These are phyloP conservation scores for Musca domestica DNA, from an alignment of 1,140 invertebrate genomes.

Conservation along the genomic window DNA sequence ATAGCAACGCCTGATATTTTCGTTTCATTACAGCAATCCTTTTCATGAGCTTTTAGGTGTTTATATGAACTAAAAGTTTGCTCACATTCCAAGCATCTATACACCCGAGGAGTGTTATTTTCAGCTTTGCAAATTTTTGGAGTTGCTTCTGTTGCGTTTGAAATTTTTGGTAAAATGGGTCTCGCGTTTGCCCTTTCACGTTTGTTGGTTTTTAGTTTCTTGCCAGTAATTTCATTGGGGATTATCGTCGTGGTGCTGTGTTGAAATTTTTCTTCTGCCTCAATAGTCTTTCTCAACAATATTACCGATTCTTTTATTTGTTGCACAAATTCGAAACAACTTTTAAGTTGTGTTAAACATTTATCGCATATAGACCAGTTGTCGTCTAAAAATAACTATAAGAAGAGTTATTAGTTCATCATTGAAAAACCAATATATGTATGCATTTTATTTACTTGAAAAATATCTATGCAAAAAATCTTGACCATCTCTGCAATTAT, in stretches of 20 bases:
- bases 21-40: background rate
- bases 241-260: background rate
- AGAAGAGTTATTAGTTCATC: background rate
- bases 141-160: background rate
- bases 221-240: background rate
- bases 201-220: background rate
- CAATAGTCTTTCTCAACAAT: background rate
- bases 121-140: no score
- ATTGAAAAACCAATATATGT: background rate
- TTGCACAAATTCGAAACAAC: conserved; percentile 12
- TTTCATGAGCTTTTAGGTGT: conserved; percentile 9
- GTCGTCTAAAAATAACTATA: background rate
- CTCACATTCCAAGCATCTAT: conserved; percentile 19
- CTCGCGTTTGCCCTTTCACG: background rate
- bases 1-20: background rate
- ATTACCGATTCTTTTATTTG: background rate
- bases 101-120: conserved; percentile 1
- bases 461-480: background rate
- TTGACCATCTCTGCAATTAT: background rate
- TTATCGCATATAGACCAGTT: background rate
- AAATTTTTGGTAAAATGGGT: background rate
- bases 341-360: conserved; percentile 2
- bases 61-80: conserved; percentile 21
- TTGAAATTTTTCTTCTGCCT: background rate
- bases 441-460: conserved; percentile 2